A percentile compares a stretch with the other conserved stretches of the same genome.
These are phyloP conservation scores for Caenorhabditis japonica DNA, from an alignment of 2,888 invertebrate genomes.

Conservation along the genomic window DNA sequence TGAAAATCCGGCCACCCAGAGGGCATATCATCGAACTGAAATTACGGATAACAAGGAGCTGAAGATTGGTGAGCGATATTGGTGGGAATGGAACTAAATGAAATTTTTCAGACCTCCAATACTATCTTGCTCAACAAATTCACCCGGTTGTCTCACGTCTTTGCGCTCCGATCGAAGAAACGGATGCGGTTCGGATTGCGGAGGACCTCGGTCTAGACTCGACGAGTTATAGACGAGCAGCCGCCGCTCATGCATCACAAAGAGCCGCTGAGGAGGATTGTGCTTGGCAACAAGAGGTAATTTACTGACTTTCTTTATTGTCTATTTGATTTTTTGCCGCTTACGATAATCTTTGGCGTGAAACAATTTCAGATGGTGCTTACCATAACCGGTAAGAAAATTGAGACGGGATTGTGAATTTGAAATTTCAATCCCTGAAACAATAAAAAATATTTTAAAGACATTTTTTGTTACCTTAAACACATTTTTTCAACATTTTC, in stretches of 20 bases:
- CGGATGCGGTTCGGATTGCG: conserved; percentile 90
- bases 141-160: conserved; percentile 95
- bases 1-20: conserved; percentile 86
- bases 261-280: conserved; percentile 54
- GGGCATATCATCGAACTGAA: conserved; percentile 95
- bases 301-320: not conserved
- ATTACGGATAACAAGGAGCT: conserved; percentile 81
- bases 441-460: too few relatives aligned
- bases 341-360: not conserved
- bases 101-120: conserved; percentile 83
- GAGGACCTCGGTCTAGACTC: conserved; percentile 79
- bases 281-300: conserved; percentile 44
- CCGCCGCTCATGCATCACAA: conserved; percentile 43
- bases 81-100: not conserved
- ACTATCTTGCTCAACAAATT: conserved; percentile 94
- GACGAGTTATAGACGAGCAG: conserved; percentile 57
- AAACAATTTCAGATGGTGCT: too few relatives aligned
- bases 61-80: conserved; percentile 78
- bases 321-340: not conserved
- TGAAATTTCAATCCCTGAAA: too few relatives aligned
- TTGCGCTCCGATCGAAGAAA: conserved; percentile 94
- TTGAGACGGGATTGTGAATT: too few relatives aligned
- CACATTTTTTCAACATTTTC: too few relatives aligned
- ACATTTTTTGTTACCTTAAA: too few relatives aligned
- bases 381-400: too few relatives aligned